Evolutionary conservation across 2,888 invertebrate species (phyloP).

Genomic region (Dasypogon diadema): DNA sequence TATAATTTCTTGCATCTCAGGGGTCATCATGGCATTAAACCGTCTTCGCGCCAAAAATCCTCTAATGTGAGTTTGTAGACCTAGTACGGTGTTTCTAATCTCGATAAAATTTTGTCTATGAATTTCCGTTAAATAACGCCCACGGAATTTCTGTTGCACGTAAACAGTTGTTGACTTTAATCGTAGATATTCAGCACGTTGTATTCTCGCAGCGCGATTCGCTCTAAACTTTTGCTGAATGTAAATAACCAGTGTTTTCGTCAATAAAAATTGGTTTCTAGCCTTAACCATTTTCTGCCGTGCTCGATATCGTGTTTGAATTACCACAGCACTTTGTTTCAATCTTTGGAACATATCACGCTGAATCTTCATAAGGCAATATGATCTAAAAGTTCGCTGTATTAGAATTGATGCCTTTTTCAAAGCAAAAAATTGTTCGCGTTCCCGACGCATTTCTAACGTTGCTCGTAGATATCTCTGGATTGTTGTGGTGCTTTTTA

Average conservation of each 20-base stretch:
- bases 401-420: conserved; percentile 63
- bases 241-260: conserved; percentile 57
- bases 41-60: conserved; percentile 70
- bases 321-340: conserved; percentile 58
- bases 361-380: conserved; percentile 59
- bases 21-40: conserved; percentile 69
- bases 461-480: conserved; percentile 62
- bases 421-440: conserved; percentile 61
- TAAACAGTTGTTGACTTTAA: conserved; percentile 61
- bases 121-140: neutral
- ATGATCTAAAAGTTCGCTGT: conserved; percentile 66
- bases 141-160: conserved; percentile 69
- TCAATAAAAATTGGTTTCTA: conserved; percentile 59
- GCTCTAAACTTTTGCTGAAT: conserved; percentile 63
- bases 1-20: conserved; percentile 68
- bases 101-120: conserved; percentile 62
- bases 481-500: conserved; percentile 58
- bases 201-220: conserved; percentile 57
- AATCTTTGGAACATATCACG: conserved; percentile 58
- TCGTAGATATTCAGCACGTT: conserved; percentile 38
- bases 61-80: conserved; percentile 69
- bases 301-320: conserved; percentile 67
- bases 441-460: conserved; percentile 59
- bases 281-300: conserved; percentile 44
- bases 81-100: conserved; percentile 59